Percentiles rank a stretch among this genome's conserved stretches.
Conservation (phyloP, 2,797 vertebrate species). For the Dipus sagitta region DNA sequence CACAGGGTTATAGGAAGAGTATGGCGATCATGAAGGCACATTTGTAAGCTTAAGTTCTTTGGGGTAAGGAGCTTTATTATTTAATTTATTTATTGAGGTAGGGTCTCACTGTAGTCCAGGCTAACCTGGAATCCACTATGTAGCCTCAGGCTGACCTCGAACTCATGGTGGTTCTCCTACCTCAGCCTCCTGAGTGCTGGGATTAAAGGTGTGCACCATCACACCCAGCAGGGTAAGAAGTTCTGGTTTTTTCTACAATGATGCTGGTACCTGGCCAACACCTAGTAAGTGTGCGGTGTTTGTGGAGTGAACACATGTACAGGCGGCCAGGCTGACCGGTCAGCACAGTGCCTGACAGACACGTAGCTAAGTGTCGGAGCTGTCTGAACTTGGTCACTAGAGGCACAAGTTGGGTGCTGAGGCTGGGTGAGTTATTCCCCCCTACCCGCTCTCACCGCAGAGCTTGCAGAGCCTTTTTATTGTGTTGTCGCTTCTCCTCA, state of each 20-base stretch:
- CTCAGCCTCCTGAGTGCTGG: not conserved
- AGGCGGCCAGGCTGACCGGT: not conserved
- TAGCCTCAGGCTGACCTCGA: not conserved
- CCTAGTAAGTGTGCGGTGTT: not conserved
- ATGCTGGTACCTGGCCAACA: not conserved
- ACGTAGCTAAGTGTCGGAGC: not conserved
- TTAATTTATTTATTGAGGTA: not conserved
- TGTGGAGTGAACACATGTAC: constrained; percentile 21
- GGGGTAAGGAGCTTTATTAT: not conserved
- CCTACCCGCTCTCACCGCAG: constrained; percentile 87
- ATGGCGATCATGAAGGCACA: not conserved
- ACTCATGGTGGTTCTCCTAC: not conserved
- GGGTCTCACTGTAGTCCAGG: not conserved
- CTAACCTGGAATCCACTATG: not conserved
- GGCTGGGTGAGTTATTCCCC: not conserved
- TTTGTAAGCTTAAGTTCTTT: not conserved
- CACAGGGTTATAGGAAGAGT: not conserved
- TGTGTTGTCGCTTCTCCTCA: constrained; percentile 92
- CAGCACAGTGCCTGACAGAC: not conserved
- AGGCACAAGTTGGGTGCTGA: not conserved
- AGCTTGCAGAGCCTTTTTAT: constrained; percentile 94
- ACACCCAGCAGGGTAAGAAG: not conserved
- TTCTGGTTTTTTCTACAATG: not conserved
- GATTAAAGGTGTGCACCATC: not conserved
- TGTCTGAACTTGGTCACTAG: not conserved